Percentiles rank a stretch among this genome's conserved stretches.
These are phyloP conservation scores for Amphipoea lucens DNA, from an alignment of 2,888 invertebrate genomes.

Conservation along the genomic window DNA sequence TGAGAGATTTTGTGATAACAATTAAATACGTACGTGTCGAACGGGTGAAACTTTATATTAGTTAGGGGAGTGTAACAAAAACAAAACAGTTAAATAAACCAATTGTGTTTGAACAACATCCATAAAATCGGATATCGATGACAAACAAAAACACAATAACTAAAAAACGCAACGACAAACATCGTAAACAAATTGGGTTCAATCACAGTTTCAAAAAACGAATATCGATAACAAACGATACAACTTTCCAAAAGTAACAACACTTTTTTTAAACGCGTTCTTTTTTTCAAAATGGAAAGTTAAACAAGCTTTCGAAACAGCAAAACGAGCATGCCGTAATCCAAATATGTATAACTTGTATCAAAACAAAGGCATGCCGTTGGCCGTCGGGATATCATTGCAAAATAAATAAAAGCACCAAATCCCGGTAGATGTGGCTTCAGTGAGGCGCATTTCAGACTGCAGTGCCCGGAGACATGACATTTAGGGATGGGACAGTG, in stretches of 20 bases:
- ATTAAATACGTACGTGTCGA: not conserved
- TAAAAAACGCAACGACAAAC: not conserved
- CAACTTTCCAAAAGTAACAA: not conserved
- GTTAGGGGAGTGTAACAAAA: not conserved
- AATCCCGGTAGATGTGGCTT: constrained; percentile 69
- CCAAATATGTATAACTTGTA: constrained; percentile 38
- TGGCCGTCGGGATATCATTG: constrained; percentile 45
- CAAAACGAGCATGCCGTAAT: constrained; percentile 34
- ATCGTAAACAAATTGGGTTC: not conserved
- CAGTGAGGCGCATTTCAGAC: constrained; percentile 73
- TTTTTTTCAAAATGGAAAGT: constrained; percentile 5
- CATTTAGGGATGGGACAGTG: constrained; percentile 62
- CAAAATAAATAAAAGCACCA: constrained; percentile 71
- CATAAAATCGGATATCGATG: not conserved
- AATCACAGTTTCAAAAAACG: constrained; percentile 8
- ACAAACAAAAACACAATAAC: not conserved
- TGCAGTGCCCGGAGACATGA: constrained; percentile 72
- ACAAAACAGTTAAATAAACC: not conserved
- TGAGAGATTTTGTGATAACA: not conserved
- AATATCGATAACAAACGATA: constrained; percentile 3
- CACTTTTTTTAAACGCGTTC: not conserved
- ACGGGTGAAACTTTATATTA: not conserved
- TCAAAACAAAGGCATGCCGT: constrained; percentile 59
- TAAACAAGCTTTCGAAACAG: constrained; percentile 13
- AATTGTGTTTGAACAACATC: not conserved